phyloP scores from a whole-genome alignment of 2,797 vertebrate species.

The Lophotriccus pileatus region DNA sequence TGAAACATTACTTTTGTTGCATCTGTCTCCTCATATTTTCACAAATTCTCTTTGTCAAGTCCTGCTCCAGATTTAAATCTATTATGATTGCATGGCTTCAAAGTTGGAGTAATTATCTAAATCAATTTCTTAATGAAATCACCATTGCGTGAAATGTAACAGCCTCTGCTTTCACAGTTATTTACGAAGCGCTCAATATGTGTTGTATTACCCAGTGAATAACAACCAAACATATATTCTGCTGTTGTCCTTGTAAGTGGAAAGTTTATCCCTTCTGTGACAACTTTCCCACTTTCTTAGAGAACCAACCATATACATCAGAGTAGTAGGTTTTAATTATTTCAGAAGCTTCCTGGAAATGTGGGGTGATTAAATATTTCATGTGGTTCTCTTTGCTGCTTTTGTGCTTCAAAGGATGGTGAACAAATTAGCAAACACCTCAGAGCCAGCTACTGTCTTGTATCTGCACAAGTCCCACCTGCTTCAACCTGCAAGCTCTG shows the following conservation, averaged over 20 bases:
- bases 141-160: background rate
- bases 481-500: background rate
- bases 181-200: background rate
- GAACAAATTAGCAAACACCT: constrained; percentile 25
- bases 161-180: background rate
- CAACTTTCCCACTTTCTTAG: background rate
- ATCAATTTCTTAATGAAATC: background rate
- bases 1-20: background rate
- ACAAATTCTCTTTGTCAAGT: background rate
- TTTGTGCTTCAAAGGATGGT: background rate
- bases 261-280: background rate
- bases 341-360: background rate
- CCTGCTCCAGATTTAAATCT: background rate
- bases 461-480: background rate
- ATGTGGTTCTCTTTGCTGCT: background rate
- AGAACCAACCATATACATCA: background rate
- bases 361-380: constrained; percentile 2
- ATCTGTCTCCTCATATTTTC: background rate
- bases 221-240: background rate
- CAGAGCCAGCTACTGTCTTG: background rate
- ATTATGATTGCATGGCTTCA: background rate
- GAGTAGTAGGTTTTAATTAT: background rate
- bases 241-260: background rate
- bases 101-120: background rate
- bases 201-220: background rate